These are phyloP conservation scores for Elegia similella DNA, from an alignment of 2,888 invertebrate genomes.

Conservation along the genomic window DNA sequence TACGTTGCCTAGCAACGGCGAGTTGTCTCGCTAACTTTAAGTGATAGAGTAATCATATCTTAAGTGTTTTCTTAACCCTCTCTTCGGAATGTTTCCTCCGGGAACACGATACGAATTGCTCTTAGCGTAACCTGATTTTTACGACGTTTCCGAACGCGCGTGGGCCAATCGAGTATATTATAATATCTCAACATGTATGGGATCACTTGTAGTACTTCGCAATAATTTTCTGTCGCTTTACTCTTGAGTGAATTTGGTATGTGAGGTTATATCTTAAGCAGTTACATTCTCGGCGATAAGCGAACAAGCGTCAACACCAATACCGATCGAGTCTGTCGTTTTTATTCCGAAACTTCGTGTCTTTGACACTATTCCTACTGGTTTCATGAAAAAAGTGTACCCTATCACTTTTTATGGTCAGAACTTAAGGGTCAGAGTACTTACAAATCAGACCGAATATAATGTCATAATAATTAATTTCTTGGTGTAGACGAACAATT, in stretches of 20 bases:
- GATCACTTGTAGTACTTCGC: slow-evolving; percentile 70
- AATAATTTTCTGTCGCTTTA: slow-evolving; percentile 51
- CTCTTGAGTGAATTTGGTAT: slow-evolving; percentile 35
- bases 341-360: not conserved
- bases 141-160: slow-evolving; percentile 56
- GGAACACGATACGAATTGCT: slow-evolving; percentile 58
- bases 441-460: not conserved
- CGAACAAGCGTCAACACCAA: not conserved
- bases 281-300: not conserved
- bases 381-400: not conserved
- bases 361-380: not conserved
- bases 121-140: slow-evolving; percentile 49
- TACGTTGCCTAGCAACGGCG: slow-evolving; percentile 58
- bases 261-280: slow-evolving; percentile 22
- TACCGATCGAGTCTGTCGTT: not conserved
- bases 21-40: slow-evolving; percentile 39
- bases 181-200: slow-evolving; percentile 68
- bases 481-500: slow-evolving; percentile 22
- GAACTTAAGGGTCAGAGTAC: slow-evolving; percentile 1
- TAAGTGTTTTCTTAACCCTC: slow-evolving; percentile 64
- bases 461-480: slow-evolving; percentile 14
- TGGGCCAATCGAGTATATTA: slow-evolving; percentile 73
- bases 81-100: slow-evolving; percentile 53
- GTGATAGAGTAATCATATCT: slow-evolving; percentile 75
- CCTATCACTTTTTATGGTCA: not conserved